Conservation (phyloP, 2,113 vertebrate species). For the Euleptes europaea region DNA sequence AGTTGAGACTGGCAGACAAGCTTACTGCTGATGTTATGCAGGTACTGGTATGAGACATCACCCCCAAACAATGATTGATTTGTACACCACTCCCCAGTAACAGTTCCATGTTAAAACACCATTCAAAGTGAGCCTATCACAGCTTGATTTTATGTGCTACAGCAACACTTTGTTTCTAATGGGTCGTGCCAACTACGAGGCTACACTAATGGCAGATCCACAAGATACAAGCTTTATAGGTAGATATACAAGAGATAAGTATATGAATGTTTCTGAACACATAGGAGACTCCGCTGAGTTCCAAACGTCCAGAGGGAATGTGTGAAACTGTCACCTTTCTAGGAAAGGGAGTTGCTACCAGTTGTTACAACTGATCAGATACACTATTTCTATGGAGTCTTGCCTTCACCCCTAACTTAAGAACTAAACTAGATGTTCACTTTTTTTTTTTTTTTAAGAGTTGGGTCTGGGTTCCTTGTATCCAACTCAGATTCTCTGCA, state of each 20-base stretch:
- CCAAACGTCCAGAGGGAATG: background rate
- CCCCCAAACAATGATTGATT: background rate
- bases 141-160: background rate
- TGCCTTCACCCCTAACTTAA: background rate
- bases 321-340: background rate
- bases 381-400: background rate
- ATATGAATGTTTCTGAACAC: background rate
- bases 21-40: background rate
- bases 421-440: no score
- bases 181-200: background rate
- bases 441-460: no score
- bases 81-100: background rate
- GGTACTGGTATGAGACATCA: background rate
- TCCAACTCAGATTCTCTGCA: no score
- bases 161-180: background rate
- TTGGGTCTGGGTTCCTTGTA: no score
- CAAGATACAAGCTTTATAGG: background rate
- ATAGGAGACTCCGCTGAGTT: background rate
- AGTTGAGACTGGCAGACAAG: background rate
- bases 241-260: background rate
- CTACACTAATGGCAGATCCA: background rate
- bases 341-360: background rate
- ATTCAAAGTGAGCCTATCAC: background rate
- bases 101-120: background rate
- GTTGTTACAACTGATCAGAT: background rate